Base-by-base conservation (phyloP, 1,140 invertebrate genomes). In the Bombyx mandarina region DNA sequence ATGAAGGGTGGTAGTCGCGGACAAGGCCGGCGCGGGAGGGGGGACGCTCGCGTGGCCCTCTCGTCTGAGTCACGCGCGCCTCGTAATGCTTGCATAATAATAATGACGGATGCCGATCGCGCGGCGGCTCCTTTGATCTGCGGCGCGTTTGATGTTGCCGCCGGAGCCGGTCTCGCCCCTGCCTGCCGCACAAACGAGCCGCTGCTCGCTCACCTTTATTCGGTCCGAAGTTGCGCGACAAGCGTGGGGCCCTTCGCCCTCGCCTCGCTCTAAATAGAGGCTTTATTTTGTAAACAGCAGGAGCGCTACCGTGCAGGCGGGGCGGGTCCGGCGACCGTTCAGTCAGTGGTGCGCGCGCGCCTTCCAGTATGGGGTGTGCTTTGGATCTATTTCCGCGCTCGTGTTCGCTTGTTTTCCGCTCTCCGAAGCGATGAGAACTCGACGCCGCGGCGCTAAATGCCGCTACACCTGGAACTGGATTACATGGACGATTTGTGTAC, bases 101-200 rank as follows among this genome's bases (percentile, higher is more conserved):
- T 86, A 86, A 86, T 86, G 82, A 86, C 82, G 82, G 82, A 86
- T 84, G 83, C 83, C 83, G 83, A 86, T 86, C 83, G 83, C 81
- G 81, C 77, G 78, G 82, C 82, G 82, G 83, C 76, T 62, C 77
- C 79, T 84, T 86, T 86, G 83, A 86, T 86, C 83, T 76, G 73
- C 71, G 70, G 67, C 73, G 73, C 79, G 64, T 86, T 86, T 86
- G 83, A 86, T 86, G 73, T 86, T 70, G 77, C 82, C 82, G 82
- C 68, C 75, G 69, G 79, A 79, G 42, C 77, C 80, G 75, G 80
- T 78, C 79, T 78, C 71, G 75, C 75, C 71, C 75, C 79, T 77
- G 73, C 82, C 81, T 77, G 75, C 71, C 71, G 69, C 75, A 78
- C 77, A 82, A 82, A 82, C 75, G 77, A 12, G 62, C 48, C 48